These are phyloP conservation scores for Pristionchus mayeri DNA, from an alignment of 2,888 invertebrate genomes.

Conservation along the genomic window DNA sequence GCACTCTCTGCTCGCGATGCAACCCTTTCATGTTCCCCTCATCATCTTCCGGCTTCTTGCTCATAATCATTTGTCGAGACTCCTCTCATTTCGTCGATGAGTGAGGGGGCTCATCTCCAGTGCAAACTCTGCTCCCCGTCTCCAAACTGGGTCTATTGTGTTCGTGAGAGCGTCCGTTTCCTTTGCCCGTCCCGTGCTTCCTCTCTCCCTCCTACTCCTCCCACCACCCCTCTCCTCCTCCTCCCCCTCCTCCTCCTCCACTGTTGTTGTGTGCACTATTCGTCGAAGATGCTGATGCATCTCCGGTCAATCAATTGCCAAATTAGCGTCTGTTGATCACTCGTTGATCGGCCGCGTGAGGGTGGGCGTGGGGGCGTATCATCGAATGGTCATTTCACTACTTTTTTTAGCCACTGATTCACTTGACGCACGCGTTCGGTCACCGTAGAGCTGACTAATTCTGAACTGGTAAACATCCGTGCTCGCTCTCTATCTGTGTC, in stretches of 20 bases:
- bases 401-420: too few relatives aligned
- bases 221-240: background rate
- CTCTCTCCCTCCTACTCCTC: background rate
- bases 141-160: slow-evolving; percentile 33
- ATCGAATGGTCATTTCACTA: too few relatives aligned
- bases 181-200: background rate
- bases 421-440: too few relatives aligned
- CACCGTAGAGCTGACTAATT: too few relatives aligned
- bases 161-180: background rate
- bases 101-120: slow-evolving; percentile 3
- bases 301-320: background rate
- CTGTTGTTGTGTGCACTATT: too few relatives aligned
- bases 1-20: too few relatives aligned
- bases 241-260: background rate
- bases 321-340: slow-evolving; percentile 2
- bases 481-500: background rate
- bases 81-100: slow-evolving; percentile 9
- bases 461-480: too few relatives aligned
- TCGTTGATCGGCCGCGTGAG: slow-evolving; percentile 12
- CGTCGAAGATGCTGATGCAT: too few relatives aligned
- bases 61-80: slow-evolving; percentile 1
- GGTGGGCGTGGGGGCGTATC: too few relatives aligned
- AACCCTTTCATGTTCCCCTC: too few relatives aligned
- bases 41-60: background rate
- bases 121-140: slow-evolving; percentile 7